A percentile compares a stretch with the other conserved stretches of the same genome.
phyloP scores from a whole-genome alignment of 2,797 vertebrate species.

The Amblyraja radiata region DNA sequence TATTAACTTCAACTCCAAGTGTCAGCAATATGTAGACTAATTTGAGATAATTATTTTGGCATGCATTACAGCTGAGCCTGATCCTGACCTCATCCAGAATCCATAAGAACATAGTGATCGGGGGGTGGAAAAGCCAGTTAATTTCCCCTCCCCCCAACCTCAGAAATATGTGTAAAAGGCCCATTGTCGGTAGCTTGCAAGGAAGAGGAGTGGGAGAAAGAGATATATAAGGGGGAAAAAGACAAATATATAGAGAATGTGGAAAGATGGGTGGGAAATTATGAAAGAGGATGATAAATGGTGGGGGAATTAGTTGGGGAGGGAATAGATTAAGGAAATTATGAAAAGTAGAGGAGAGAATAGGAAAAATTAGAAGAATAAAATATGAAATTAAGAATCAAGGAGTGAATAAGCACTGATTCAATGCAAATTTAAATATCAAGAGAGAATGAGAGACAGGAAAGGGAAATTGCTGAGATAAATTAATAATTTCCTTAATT shows the following conservation, averaged over 20 bases:
- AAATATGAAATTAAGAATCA: not conserved
- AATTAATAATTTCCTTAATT: not conserved
- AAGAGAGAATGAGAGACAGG: not conserved
- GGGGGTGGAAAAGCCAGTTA: not conserved
- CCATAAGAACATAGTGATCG: not conserved
- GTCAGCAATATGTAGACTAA: not conserved
- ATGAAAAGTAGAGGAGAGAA: not conserved
- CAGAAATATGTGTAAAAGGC: not conserved
- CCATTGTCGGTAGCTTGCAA: not conserved
- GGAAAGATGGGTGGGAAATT: not conserved
- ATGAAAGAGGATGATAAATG: not conserved
- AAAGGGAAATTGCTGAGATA: not conserved
- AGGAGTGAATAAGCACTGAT: not conserved
- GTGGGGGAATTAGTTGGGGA: not conserved
- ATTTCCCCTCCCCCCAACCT: not conserved
- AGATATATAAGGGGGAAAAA: not conserved
- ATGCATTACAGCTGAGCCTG: slow-evolving; percentile 20
- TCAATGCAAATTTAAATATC: not conserved
- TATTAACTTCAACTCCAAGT: slow-evolving; percentile 11
- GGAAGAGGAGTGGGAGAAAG: not conserved
- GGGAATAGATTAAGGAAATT: not conserved
- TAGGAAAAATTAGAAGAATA: not conserved
- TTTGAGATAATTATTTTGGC: slow-evolving; percentile 23
- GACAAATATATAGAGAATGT: not conserved
- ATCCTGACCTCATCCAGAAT: slow-evolving; percentile 13